Evolutionary conservation across 2,113 vertebrate species (phyloP).

Genomic region (Pelodiscus sinensis): DNA sequence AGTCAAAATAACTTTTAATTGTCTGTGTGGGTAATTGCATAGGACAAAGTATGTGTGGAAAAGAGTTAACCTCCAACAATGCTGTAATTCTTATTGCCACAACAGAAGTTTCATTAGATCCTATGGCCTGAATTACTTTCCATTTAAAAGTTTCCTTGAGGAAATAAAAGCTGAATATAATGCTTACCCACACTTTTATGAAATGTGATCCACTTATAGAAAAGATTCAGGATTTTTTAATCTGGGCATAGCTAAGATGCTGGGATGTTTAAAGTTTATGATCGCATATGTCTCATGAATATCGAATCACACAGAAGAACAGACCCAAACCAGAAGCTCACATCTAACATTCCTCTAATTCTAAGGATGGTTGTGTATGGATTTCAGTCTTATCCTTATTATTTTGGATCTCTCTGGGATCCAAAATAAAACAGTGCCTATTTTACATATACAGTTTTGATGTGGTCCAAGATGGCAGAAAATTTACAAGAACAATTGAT

Average conservation of each 20-base stretch:
- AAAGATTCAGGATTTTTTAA: background rate
- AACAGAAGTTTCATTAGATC: background rate
- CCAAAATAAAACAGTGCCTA: background rate
- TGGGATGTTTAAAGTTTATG: background rate
- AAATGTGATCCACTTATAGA: background rate
- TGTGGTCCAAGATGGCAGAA: background rate
- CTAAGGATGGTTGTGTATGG: background rate
- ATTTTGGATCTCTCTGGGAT: background rate
- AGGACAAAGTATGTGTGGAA: background rate
- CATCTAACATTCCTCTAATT: background rate
- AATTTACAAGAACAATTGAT: background rate
- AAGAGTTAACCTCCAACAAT: background rate
- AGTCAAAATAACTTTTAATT: background rate
- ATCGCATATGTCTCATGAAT: background rate
- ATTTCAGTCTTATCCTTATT: background rate
- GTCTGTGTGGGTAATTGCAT: background rate
- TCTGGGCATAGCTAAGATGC: background rate
- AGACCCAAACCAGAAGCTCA: background rate
- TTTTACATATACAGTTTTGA: background rate
- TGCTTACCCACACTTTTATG: rapidly evolving
- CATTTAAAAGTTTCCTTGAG: background rate
- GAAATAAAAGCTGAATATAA: rapidly evolving
- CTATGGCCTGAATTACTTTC: background rate
- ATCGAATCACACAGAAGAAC: background rate
- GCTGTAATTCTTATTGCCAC: background rate